Conservation (phyloP, 2,888 invertebrate genomes). For the Amiota communis region DNA sequence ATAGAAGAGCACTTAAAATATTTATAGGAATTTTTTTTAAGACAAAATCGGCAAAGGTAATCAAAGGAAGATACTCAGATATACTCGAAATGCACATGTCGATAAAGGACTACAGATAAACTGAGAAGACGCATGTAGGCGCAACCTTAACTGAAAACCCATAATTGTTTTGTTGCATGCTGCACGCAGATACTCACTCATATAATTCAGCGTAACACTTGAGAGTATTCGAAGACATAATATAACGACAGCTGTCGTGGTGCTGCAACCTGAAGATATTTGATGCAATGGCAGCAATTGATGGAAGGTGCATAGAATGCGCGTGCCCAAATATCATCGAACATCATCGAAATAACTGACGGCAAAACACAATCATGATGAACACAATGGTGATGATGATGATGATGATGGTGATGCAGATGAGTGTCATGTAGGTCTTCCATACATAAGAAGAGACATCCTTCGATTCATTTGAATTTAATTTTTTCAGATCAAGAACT, state of each 20-base stretch:
- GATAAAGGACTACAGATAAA: slow-evolving; percentile 38
- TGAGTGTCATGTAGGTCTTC: slow-evolving; percentile 20
- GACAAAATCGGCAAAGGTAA: slow-evolving; percentile 38
- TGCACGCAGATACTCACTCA: slow-evolving; percentile 1
- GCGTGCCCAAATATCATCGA: slow-evolving; percentile 23
- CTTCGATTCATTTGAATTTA: background rate
- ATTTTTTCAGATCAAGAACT: too few species aligned
- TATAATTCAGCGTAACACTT: slow-evolving; percentile 29
- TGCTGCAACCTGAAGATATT: slow-evolving; percentile 42
- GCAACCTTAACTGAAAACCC: slow-evolving; percentile 50
- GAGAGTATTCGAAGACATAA: background rate
- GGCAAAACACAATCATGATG: slow-evolving; percentile 11
- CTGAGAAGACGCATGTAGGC: slow-evolving; percentile 40
- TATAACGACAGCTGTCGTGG: slow-evolving; percentile 42
- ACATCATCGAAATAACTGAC: background rate
- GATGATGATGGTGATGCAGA: slow-evolving; percentile 1
- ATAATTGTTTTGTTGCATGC: slow-evolving; percentile 43
- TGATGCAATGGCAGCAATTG: slow-evolving; percentile 42
- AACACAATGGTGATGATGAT: background rate
- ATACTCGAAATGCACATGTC: slow-evolving; percentile 31
- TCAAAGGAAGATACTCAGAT: slow-evolving; percentile 33
- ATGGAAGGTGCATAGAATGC: slow-evolving; percentile 33
- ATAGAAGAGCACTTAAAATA: too few species aligned
- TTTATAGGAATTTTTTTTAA: too few species aligned
- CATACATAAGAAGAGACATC: background rate